Evolutionary conservation across 2,797 vertebrate species (phyloP).

Genomic region (Sebastes taczanowskii): DNA sequence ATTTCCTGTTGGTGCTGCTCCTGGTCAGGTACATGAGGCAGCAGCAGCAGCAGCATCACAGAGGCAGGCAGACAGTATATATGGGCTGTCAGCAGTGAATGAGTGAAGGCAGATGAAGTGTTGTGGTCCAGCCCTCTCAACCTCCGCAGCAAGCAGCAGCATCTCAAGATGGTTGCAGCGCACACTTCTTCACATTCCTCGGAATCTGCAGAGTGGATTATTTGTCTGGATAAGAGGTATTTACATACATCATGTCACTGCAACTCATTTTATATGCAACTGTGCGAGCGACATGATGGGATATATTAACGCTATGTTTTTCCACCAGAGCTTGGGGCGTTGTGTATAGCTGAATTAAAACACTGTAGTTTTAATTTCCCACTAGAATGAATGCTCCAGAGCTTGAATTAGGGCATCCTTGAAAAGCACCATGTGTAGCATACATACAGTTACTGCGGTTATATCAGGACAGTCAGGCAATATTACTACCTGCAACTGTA

Average conservation of each 20-base stretch:
- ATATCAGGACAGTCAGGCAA: background rate
- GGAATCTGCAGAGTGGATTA: constrained; percentile 92
- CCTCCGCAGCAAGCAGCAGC: constrained; percentile 18
- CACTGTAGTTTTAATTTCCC: constrained; percentile 32
- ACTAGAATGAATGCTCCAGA: background rate
- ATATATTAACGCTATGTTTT: background rate
- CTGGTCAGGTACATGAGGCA: constrained; percentile 17
- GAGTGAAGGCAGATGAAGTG: constrained; percentile 46
- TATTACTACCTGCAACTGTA: background rate
- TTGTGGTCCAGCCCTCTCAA: constrained; percentile 35
- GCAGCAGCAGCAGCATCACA: background rate
- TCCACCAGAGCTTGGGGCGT: background rate
- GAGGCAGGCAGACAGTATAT: background rate
- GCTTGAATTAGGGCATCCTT: background rate
- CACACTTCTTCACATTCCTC: constrained; percentile 88
- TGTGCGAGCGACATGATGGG: background rate
- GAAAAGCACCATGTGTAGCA: constrained; percentile 6
- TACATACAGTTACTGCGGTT: background rate
- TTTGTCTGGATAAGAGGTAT: constrained; percentile 96
- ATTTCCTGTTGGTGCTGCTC: background rate
- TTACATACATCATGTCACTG: background rate
- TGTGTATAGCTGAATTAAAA: constrained; percentile 7
- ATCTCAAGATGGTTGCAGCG: constrained; percentile 92
- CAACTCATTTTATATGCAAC: background rate
- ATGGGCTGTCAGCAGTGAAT: constrained; percentile 12